These are phyloP conservation scores for Drosophila teissieri DNA, from an alignment of 1,140 invertebrate genomes.

Conservation along the genomic window DNA sequence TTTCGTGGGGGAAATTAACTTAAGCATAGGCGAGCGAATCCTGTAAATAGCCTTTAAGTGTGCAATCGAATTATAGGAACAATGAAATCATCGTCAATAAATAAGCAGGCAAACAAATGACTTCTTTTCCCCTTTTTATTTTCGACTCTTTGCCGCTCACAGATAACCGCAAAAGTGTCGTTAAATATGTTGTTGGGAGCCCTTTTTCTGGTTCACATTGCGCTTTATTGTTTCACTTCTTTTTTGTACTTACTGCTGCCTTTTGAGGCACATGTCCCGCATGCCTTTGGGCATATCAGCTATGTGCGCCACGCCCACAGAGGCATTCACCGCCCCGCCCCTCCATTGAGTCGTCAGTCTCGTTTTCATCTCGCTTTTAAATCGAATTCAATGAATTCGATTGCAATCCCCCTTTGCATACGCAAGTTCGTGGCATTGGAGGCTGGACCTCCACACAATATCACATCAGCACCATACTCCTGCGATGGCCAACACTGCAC, in stretches of 20 bases:
- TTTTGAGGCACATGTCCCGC: conserved; percentile 22
- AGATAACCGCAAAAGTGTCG: conserved; percentile 59
- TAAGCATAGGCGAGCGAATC: conserved; percentile 45
- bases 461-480: background rate
- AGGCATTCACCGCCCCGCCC: conserved; percentile 11
- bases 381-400: conserved; percentile 81
- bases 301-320: conserved; percentile 35
- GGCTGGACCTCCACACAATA: conserved; percentile 11
- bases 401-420: conserved; percentile 76
- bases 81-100: conserved; percentile 70
- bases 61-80: conserved; percentile 63
- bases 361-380: conserved; percentile 69
- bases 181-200: conserved; percentile 56
- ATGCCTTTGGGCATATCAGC: conserved; percentile 18
- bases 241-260: conserved; percentile 9
- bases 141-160: conserved; percentile 9
- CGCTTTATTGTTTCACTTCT: conserved; percentile 33
- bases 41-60: conserved; percentile 74
- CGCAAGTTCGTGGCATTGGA: conserved; percentile 74
- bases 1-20: conserved; percentile 8
- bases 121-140: background rate
- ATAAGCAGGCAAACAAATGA: conserved; percentile 39
- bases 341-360: conserved; percentile 12
- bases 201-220: conserved; percentile 21
- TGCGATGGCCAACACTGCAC: conserved; percentile 17